Conservation (phyloP, 2,797 vertebrate genomes). For the Myotis planiceps region DNA sequence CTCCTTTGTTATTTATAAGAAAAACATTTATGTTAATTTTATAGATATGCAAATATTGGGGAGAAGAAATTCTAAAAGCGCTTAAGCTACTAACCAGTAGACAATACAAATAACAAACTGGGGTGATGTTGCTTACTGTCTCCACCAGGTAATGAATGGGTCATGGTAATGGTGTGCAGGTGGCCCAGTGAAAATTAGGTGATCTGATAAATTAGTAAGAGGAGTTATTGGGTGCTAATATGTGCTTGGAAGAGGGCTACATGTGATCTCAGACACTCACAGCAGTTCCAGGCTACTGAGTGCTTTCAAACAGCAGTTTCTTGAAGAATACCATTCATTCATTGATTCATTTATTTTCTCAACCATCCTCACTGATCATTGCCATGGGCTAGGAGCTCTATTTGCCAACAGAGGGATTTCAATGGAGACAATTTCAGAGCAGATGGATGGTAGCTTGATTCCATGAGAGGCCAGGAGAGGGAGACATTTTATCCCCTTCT, state of each 20-base stretch:
- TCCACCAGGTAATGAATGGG: background rate
- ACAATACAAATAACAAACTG: background rate
- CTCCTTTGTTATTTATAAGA: constrained; percentile 12
- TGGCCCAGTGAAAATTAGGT: background rate
- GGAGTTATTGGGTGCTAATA: background rate
- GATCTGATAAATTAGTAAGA: background rate
- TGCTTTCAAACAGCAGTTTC: background rate
- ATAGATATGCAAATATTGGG: constrained; percentile 20
- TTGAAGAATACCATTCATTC: background rate
- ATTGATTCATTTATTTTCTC: background rate
- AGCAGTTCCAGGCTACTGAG: background rate
- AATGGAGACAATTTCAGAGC: background rate
- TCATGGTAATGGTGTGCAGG: background rate
- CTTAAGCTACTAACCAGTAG: background rate
- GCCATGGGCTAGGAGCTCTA: background rate
- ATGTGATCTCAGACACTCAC: background rate
- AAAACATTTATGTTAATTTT: background rate
- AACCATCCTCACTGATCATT: background rate
- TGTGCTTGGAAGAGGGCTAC: background rate
- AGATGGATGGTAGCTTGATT: background rate
- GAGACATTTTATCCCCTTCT: background rate
- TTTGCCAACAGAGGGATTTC: background rate
- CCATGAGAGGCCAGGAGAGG: background rate
- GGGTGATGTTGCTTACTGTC: background rate
- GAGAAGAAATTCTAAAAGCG: background rate